Evolutionary conservation across 1,140 invertebrate species (phyloP), one percentile per base, ranked within the genome.

Genomic region (Goniozus legneri): DNA sequence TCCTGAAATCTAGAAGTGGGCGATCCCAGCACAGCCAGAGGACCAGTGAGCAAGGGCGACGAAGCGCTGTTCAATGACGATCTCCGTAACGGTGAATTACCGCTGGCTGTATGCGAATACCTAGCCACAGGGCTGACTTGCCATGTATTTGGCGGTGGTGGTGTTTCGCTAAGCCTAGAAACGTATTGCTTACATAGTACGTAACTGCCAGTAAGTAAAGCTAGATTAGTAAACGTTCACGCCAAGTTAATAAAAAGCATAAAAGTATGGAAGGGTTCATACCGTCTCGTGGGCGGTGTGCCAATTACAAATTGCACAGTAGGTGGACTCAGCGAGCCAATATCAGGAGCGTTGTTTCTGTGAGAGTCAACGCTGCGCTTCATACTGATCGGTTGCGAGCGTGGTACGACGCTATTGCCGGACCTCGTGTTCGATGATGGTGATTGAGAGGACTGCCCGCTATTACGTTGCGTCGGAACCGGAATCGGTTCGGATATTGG

Each of bases 251-350:
- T 27, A 6, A 6, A 27, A 27, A 27, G 24, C 24, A 33, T 8
- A 8, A 32, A 16, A 41, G 13, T 24, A 45, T 42, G n/a, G 2
- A 40, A 40, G 36, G 0, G 16, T 18, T 0, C 14, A 15, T 64
- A 72, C 58, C 74, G 78, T 57, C 83, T 81, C 30, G 81, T 81
- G 6, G 91, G 91, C 22, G 92, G 90, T 32, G 91, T 92, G n/a
- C 90, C 91, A 73, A 95, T 89, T 34, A 85, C 85, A 75, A 94
- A 95, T 64, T 93, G 91, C 37, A 92, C 91, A 58, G 88, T 84
- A 38, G 92, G 92, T 48, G 92, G 92, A 39, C 91, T 95, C 30
- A 95, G 80, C 2, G 91, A 95, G 52, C 87, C 89, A 47, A 95
- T 88, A 76, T 91, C 87, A 27, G 82, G 76, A 12, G 78, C 81